Conservation (phyloP, 2,113 vertebrate genomes). For the Cromileptes altivelis region DNA sequence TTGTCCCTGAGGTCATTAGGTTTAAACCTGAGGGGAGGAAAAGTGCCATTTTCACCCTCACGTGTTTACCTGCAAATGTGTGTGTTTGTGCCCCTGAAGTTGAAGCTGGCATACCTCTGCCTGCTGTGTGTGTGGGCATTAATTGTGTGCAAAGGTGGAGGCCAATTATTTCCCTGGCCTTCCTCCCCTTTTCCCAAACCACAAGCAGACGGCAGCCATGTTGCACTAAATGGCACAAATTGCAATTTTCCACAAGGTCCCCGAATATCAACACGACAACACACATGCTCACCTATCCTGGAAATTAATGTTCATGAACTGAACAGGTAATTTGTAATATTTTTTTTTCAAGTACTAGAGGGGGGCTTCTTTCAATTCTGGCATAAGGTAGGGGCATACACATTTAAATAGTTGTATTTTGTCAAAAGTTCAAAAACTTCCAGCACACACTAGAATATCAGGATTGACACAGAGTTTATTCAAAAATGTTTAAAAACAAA, state of each 20-base stretch:
- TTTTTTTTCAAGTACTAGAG: background rate
- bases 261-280: background rate
- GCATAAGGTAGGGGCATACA: too few species aligned
- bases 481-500: too few species aligned
- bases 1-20: background rate
- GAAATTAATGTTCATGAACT: background rate
- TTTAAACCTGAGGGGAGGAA: constrained; percentile 6
- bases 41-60: constrained; percentile 5
- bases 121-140: constrained; percentile 12
- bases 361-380: too few species aligned
- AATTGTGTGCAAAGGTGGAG: constrained; percentile 19
- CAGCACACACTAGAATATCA: too few species aligned
- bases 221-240: background rate
- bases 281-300: background rate
- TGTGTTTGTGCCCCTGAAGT: background rate
- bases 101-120: background rate
- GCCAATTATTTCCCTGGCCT: constrained; percentile 20
- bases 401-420: too few species aligned
- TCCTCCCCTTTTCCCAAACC: constrained; percentile 16
- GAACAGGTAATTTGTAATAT: background rate
- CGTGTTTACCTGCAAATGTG: constrained; percentile 10
- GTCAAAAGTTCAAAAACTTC: too few species aligned
- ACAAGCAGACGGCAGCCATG: constrained; percentile 2
- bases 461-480: too few species aligned
- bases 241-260: constrained; percentile 5